A percentile compares a stretch with the other conserved stretches of the same genome.
These are phyloP conservation scores for Drosophila auraria DNA, from an alignment of 1,140 invertebrate genomes.

Conservation along the genomic window DNA sequence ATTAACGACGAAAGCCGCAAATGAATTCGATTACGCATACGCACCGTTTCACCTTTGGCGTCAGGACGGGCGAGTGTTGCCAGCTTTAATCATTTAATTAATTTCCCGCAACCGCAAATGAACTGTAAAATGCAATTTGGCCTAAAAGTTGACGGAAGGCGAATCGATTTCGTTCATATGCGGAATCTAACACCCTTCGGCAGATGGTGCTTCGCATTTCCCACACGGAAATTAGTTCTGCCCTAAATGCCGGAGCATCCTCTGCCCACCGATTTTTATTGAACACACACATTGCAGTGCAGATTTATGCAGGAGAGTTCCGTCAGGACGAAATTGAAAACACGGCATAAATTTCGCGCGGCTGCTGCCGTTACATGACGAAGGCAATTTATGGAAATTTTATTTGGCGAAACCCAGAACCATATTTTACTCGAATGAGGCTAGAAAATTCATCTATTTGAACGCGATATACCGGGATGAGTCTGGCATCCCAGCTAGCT, in stretches of 20 bases:
- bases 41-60: slow-evolving; percentile 25
- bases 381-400: slow-evolving; percentile 45
- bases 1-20: slow-evolving; percentile 33
- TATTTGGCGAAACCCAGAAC: background rate
- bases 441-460: background rate
- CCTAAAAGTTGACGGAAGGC: background rate
- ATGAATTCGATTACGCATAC: slow-evolving; percentile 66
- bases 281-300: slow-evolving; percentile 59
- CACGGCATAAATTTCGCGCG: slow-evolving; percentile 61
- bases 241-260: slow-evolving; percentile 16
- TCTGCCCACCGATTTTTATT: slow-evolving; percentile 19
- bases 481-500: background rate
- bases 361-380: slow-evolving; percentile 39
- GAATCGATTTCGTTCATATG: slow-evolving; percentile 17
- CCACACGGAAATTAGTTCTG: slow-evolving; percentile 61
- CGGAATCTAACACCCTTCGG: background rate
- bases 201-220: slow-evolving; percentile 36
- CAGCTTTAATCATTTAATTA: slow-evolving; percentile 58
- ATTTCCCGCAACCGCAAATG: slow-evolving; percentile 47
- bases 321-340: slow-evolving; percentile 33
- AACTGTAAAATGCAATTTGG: slow-evolving; percentile 44
- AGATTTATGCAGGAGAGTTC: slow-evolving; percentile 62
- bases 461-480: background rate
- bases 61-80: background rate
- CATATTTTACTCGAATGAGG: background rate